Conservation (phyloP, 2,797 vertebrate genomes). For the Poecilia wingei region DNA sequence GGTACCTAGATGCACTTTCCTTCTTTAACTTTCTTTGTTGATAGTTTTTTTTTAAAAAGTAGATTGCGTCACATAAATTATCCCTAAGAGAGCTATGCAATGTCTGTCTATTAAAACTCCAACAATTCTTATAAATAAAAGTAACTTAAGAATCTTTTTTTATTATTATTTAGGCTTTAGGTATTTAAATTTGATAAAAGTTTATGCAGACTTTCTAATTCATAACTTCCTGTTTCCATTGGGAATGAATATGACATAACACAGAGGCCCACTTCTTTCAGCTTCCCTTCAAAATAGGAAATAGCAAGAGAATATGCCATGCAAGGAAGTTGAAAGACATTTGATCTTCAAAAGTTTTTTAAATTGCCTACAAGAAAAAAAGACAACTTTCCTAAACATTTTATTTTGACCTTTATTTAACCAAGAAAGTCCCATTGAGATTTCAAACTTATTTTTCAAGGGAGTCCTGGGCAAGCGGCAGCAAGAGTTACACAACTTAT, state of each 20-base stretch:
- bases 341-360: background rate
- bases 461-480: too few species aligned
- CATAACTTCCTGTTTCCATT: background rate
- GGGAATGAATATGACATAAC: background rate
- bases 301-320: background rate
- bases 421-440: too few species aligned
- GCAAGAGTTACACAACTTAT: background rate
- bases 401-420: too few species aligned
- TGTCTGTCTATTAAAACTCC: background rate
- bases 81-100: background rate
- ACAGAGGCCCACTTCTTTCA: background rate
- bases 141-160: background rate
- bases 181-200: background rate
- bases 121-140: background rate
- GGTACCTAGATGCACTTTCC: background rate
- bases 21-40: slow-evolving; percentile 11
- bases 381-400: background rate
- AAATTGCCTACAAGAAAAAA: background rate
- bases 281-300: background rate
- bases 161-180: background rate
- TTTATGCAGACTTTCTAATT: background rate
- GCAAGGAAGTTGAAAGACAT: background rate
- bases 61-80: background rate
- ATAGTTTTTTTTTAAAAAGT: background rate
- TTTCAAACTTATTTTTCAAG: too few species aligned